Percentiles rank a stretch among this genome's conserved stretches.
Evolutionary conservation across 2,113 vertebrate genomes (phyloP).

Genomic region (Leucopsar rothschildi): DNA sequence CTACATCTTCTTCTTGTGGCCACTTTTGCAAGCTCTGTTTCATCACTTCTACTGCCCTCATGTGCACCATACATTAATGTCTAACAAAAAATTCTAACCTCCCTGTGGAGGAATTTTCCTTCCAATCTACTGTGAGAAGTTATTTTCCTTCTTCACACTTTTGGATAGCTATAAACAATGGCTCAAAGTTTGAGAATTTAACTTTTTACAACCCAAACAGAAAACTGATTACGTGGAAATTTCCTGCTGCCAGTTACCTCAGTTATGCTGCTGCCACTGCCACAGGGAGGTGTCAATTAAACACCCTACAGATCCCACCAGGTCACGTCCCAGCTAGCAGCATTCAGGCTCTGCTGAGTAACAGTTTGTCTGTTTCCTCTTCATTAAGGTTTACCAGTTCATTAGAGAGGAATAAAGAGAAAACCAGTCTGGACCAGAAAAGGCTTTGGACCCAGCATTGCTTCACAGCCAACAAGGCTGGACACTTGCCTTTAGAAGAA

Average conservation of each 20-base stretch:
- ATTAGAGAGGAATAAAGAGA: not conserved
- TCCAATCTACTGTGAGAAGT: not conserved
- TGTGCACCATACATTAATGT: not conserved
- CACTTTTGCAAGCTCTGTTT: not conserved
- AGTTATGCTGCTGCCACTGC: not conserved
- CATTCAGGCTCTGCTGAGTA: not conserved
- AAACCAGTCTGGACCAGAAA: not conserved
- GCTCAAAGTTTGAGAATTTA: not conserved
- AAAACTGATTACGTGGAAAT: not conserved
- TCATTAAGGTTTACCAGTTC: not conserved
- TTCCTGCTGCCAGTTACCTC: not conserved
- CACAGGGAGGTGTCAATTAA: not conserved
- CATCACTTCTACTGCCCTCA: not conserved
- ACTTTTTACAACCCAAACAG: not conserved
- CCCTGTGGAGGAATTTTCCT: accelerated
- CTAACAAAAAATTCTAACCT: not conserved
- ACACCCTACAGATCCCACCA: not conserved
- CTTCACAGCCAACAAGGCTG: not conserved
- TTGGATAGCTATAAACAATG: not conserved
- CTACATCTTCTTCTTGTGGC: not conserved
- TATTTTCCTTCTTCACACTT: not conserved
- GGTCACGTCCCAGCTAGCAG: not conserved
- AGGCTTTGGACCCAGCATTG: not conserved
- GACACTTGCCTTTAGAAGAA: not conserved
- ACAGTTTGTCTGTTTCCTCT: not conserved